These are phyloP conservation scores for Mesochorus sp. DNA, from an alignment of 2,888 invertebrate genomes.

Conservation along the genomic window DNA sequence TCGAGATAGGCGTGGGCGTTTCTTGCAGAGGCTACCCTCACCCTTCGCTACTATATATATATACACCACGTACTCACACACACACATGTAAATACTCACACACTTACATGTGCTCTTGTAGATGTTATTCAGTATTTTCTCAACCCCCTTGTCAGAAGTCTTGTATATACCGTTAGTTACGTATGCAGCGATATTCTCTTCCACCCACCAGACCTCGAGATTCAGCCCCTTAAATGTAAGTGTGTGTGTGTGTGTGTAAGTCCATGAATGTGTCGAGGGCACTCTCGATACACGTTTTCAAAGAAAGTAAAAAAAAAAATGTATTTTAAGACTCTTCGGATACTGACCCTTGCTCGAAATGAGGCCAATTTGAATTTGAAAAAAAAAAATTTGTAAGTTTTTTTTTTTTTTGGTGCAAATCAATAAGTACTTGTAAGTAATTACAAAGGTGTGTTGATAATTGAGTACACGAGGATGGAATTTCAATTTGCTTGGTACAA, in stretches of 20 bases:
- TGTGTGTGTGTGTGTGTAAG: background rate
- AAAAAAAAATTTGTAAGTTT: too few relatives aligned
- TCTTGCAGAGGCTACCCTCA: constrained; percentile 67
- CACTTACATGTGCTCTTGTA: background rate
- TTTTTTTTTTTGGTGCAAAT: too few relatives aligned
- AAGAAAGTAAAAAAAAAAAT: too few relatives aligned
- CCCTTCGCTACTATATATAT: constrained; percentile 18
- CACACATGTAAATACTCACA: background rate
- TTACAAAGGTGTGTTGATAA: too few relatives aligned
- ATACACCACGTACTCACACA: background rate
- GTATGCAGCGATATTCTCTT: constrained; percentile 64
- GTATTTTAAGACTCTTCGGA: too few relatives aligned
- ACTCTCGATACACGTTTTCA: too few relatives aligned
- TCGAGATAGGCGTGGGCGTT: constrained; percentile 82
- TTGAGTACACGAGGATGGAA: too few relatives aligned
- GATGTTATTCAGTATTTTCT: constrained; percentile 21
- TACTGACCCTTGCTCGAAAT: too few relatives aligned
- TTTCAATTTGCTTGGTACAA: too few relatives aligned
- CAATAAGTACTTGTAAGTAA: too few relatives aligned
- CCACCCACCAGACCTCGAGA: constrained; percentile 72
- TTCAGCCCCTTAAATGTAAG: constrained; percentile 63
- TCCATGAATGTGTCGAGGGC: too few relatives aligned
- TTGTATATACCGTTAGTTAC: constrained; percentile 56
- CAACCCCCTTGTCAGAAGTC: constrained; percentile 38
- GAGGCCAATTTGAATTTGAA: too few relatives aligned